These are phyloP conservation scores for Synchiropus splendidus DNA, from an alignment of 2,113 vertebrate species.

Conservation along the genomic window DNA sequence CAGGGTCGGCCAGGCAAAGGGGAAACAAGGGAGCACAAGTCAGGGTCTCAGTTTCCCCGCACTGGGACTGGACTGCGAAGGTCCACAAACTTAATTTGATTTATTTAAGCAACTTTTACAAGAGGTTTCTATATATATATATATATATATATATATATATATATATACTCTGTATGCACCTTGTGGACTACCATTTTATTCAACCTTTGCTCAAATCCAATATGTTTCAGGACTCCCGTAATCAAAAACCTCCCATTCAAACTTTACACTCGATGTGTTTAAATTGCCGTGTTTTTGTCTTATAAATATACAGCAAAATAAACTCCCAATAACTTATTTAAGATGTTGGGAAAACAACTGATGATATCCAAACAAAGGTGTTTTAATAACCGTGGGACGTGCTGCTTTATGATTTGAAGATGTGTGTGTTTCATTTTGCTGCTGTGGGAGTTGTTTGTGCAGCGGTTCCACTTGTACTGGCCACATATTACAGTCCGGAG, in stretches of 20 bases:
- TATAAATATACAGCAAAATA: slow-evolving; percentile 34
- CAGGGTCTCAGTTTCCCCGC: slow-evolving; percentile 10
- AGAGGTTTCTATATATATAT: no score
- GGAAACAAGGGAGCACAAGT: slow-evolving; percentile 23
- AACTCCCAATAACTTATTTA: slow-evolving; percentile 26
- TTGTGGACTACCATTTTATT: no score
- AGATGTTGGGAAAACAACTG: slow-evolving; percentile 3
- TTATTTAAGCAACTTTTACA: no score
- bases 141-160: no score
- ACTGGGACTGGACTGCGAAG: slow-evolving; percentile 13
- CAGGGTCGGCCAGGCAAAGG: slow-evolving; percentile 9
- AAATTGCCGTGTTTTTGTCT: slow-evolving; percentile 3
- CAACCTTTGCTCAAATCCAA: neutral
- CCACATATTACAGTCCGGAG: slow-evolving; percentile 4
- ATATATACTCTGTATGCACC: no score
- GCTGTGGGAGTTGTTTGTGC: slow-evolving; percentile 39
- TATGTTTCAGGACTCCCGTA: no score
- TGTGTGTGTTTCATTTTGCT: slow-evolving; percentile 24
- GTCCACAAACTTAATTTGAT: slow-evolving; percentile 38
- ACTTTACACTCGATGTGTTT: neutral
- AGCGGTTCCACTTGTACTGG: slow-evolving; percentile 36
- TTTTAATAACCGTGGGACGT: slow-evolving; percentile 29
- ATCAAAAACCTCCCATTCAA: no score
- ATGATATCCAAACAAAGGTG: slow-evolving; percentile 30
- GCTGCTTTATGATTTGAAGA: slow-evolving; percentile 47